These are phyloP conservation scores for Cheilosia vernalis DNA, from an alignment of 2,888 invertebrate genomes.

Conservation along the genomic window DNA sequence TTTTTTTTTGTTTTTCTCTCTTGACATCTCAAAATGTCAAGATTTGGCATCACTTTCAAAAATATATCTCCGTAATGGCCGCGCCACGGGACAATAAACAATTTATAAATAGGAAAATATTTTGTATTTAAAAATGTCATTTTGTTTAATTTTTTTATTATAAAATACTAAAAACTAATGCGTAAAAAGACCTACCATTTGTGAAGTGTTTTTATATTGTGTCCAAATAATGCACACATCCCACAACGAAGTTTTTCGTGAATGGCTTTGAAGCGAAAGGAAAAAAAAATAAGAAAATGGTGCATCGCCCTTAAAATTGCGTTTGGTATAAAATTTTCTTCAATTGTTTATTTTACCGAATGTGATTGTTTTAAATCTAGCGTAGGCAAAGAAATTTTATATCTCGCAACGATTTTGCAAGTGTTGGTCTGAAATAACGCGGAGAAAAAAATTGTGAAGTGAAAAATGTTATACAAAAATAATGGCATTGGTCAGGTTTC, in stretches of 20 bases:
- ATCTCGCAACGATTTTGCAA: slow-evolving; percentile 6
- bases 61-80: slow-evolving; percentile 68
- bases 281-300: slow-evolving; percentile 63
- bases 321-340: slow-evolving; percentile 39
- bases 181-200: slow-evolving; percentile 12
- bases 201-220: slow-evolving; percentile 41
- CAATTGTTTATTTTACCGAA: slow-evolving; percentile 40
- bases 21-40: slow-evolving; percentile 9
- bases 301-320: slow-evolving; percentile 58
- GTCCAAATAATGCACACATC: not conserved
- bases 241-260: slow-evolving; percentile 15
- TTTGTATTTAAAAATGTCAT: slow-evolving; percentile 64
- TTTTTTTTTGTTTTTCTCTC: not conserved
- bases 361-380: not conserved
- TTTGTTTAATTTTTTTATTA: slow-evolving; percentile 15
- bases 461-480: slow-evolving; percentile 72
- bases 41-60: slow-evolving; percentile 57
- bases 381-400: not conserved
- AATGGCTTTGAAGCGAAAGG: slow-evolving; percentile 47
- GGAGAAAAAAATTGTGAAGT: slow-evolving; percentile 7
- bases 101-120: slow-evolving; percentile 72
- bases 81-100: slow-evolving; percentile 75
- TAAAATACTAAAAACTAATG: slow-evolving; percentile 39
- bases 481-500: slow-evolving; percentile 73
- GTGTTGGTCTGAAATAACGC: slow-evolving; percentile 3